Evolutionary conservation across 2,888 invertebrate species (phyloP).

Genomic region (Halocaridina rubra): DNA sequence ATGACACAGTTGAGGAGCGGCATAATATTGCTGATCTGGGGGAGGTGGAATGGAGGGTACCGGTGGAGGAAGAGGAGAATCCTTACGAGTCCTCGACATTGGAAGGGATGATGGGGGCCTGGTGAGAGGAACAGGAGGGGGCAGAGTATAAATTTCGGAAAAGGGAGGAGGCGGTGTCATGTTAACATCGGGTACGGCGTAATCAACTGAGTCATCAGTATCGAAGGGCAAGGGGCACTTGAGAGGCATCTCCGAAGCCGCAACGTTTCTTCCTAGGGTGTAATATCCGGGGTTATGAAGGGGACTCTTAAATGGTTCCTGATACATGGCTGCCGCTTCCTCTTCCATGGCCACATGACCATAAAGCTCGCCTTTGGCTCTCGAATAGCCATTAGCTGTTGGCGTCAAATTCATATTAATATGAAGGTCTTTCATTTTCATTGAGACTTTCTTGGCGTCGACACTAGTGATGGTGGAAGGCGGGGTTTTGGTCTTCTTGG

Average conservation of each 20-base stretch:
- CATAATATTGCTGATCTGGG: conserved; percentile 58
- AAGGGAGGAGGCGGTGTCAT: conserved; percentile 61
- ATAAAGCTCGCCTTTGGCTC: conserved; percentile 60
- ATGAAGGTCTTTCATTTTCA: conserved; percentile 61
- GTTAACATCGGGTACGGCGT: conserved; percentile 61
- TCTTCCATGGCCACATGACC: conserved; percentile 62
- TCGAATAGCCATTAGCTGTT: conserved; percentile 46
- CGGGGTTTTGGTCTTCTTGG: conserved; percentile 47
- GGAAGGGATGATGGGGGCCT: conserved; percentile 50
- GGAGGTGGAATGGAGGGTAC: conserved; percentile 54
- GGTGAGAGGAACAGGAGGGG: conserved; percentile 55
- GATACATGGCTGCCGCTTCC: conserved; percentile 56
- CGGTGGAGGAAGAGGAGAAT: conserved; percentile 37
- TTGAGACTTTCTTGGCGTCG: conserved; percentile 54
- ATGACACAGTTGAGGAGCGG: conserved; percentile 49
- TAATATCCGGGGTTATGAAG: conserved; percentile 19
- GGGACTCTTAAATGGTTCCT: conserved; percentile 47
- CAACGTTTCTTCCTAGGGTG: conserved; percentile 13
- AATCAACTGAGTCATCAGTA: conserved; percentile 60
- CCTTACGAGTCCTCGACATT: conserved; percentile 25
- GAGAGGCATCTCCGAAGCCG: conserved; percentile 26
- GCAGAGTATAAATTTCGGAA: conserved; percentile 43
- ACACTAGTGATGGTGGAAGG: conserved; percentile 26
- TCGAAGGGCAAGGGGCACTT: conserved; percentile 32
- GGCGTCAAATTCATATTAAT: conserved; percentile 59